These are phyloP conservation scores for Melanchra persicariae DNA, from an alignment of 2,888 invertebrate genomes.

Conservation along the genomic window DNA sequence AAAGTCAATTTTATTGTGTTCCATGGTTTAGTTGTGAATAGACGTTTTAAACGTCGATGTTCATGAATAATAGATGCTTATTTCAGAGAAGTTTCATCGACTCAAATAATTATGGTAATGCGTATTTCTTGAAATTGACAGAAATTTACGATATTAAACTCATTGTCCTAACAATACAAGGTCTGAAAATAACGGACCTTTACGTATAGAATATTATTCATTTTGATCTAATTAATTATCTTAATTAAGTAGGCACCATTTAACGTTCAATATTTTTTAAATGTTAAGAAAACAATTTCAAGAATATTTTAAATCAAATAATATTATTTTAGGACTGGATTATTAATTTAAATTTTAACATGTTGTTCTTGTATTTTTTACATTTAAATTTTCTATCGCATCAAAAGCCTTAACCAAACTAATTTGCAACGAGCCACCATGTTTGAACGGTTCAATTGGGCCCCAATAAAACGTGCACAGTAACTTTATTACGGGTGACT, in stretches of 20 bases:
- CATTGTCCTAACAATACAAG: background rate
- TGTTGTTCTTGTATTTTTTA: too few relatives aligned
- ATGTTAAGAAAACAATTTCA: background rate
- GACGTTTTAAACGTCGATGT: constrained; percentile 17
- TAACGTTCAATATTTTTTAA: background rate
- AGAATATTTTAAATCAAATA: background rate
- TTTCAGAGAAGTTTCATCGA: background rate
- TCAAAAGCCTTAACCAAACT: constrained; percentile 19
- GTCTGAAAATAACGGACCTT: constrained; percentile 4
- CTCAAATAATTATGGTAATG: constrained; percentile 19
- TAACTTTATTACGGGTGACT: constrained; percentile 66
- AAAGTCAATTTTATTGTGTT: constrained; percentile 10
- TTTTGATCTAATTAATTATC: constrained; percentile 3
- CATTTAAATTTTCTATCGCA: background rate
- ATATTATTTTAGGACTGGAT: background rate
- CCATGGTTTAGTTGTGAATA: constrained; percentile 29
- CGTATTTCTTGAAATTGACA: constrained; percentile 13
- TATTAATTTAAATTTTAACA: background rate
- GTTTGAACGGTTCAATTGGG: constrained; percentile 57
- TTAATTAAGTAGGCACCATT: background rate
- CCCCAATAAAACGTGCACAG: constrained; percentile 61
- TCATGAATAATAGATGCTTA: constrained; percentile 5
- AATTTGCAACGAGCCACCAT: constrained; percentile 47
- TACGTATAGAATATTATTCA: constrained; percentile 2
- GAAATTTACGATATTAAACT: constrained; percentile 8